These are phyloP conservation scores for Scomberomorus guttatus DNA, from an alignment of 2,797 vertebrate species.

Conservation along the genomic window DNA sequence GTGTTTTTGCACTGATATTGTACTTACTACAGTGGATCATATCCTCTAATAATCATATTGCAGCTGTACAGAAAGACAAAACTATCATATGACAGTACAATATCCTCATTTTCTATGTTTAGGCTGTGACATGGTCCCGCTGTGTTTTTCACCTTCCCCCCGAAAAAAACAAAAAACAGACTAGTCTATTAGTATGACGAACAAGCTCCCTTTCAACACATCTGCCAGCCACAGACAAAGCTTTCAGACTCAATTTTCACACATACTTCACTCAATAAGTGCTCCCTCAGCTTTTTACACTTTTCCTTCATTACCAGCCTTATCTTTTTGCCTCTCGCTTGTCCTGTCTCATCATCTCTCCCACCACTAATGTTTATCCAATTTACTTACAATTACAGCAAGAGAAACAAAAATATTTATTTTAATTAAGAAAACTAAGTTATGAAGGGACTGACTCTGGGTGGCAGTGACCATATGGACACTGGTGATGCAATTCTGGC, in stretches of 20 bases:
- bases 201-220: conserved; percentile 60
- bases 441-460: conserved; percentile 60
- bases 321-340: conserved; percentile 48
- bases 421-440: conserved; percentile 77
- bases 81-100: conserved; percentile 3
- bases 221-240: conserved; percentile 61
- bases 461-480: conserved; percentile 82
- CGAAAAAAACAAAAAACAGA: conserved; percentile 19
- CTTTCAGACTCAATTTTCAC: conserved; percentile 77
- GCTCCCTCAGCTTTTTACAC: conserved; percentile 69
- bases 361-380: conserved; percentile 57
- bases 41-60: background rate
- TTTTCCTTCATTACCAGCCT: conserved; percentile 68
- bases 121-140: conserved; percentile 12
- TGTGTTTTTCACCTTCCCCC: conserved; percentile 40
- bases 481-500: conserved; percentile 67
- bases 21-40: conserved; percentile 4
- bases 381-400: conserved; percentile 67
- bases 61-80: conserved; percentile 31
- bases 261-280: conserved; percentile 73
- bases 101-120: conserved; percentile 1
- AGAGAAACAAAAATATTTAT: conserved; percentile 70
- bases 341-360: conserved; percentile 45
- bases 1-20: conserved; percentile 8
- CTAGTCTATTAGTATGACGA: conserved; percentile 58